These are phyloP conservation scores for Cheirogaleus medius DNA, from an alignment of 2,113 vertebrate species.

Conservation along the genomic window DNA sequence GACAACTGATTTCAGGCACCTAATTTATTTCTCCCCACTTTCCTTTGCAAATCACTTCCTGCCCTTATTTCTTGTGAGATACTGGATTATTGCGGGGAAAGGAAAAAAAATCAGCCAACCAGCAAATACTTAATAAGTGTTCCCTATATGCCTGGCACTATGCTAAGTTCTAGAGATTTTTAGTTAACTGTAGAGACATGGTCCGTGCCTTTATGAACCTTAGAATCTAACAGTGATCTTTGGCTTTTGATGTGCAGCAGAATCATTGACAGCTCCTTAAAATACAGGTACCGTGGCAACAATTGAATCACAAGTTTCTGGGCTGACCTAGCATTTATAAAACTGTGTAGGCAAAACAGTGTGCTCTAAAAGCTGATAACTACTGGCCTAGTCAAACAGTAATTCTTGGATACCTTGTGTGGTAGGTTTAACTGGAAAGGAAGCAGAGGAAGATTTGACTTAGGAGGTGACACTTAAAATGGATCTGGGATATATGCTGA, in stretches of 20 bases:
- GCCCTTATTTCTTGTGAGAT: neutral
- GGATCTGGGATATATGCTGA: neutral
- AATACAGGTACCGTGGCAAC: neutral
- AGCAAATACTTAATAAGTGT: neutral
- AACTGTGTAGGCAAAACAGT: neutral
- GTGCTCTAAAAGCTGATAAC: neutral
- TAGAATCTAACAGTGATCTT: neutral
- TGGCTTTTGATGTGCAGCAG: neutral
- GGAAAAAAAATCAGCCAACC: neutral
- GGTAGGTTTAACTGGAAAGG: neutral
- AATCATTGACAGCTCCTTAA: neutral
- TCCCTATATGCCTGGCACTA: neutral
- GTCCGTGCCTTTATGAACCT: neutral
- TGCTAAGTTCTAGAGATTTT: neutral
- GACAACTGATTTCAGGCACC: neutral
- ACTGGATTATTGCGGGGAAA: neutral
- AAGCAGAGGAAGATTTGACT: neutral
- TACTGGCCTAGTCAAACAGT: neutral
- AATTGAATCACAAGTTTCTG: neutral
- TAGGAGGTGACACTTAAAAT: neutral
- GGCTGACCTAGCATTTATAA: neutral
- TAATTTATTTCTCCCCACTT: neutral
- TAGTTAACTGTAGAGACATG: neutral
- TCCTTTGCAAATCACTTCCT: neutral
- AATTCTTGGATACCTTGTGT: neutral